Conservation (phyloP, 2,888 invertebrate species). For the Sabellastarte sp. region DNA sequence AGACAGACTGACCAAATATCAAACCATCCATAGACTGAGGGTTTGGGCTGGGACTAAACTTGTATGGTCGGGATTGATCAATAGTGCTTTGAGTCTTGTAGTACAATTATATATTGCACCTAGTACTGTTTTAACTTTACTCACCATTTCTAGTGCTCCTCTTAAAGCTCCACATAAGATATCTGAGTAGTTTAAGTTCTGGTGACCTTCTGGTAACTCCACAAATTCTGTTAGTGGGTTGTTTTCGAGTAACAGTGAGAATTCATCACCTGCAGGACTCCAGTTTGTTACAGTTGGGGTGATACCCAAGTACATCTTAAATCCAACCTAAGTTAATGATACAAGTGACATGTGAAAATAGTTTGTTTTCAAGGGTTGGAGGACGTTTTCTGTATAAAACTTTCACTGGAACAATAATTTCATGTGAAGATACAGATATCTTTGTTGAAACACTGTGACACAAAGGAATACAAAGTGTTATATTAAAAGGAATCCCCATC, state of each 20-base stretch:
- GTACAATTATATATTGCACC: too few species aligned
- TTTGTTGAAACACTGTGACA: too few species aligned
- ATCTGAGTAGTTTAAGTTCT: conserved; percentile 85
- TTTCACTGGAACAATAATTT: too few species aligned
- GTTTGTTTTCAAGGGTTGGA: background rate
- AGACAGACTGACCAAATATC: too few species aligned
- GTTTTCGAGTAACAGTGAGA: conserved; percentile 89
- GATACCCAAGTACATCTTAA: conserved; percentile 84
- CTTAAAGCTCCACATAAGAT: conserved; percentile 82
- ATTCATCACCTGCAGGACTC: conserved; percentile 93
- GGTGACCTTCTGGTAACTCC: conserved; percentile 80
- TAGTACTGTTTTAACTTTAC: too few species aligned
- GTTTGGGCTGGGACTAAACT: too few species aligned
- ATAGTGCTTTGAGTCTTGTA: too few species aligned
- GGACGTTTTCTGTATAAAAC: background rate
- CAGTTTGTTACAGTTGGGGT: conserved; percentile 91
- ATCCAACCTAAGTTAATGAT: conserved; percentile 62
- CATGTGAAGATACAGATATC: too few species aligned
- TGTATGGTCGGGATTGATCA: too few species aligned
- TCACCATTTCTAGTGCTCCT: conserved; percentile 96
- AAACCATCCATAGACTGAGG: too few species aligned
- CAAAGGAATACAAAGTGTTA: too few species aligned
- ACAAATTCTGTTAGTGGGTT: conserved; percentile 98
- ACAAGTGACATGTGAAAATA: background rate
- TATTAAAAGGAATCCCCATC: too few species aligned